Conservation (phyloP, 2,888 invertebrate genomes). For the Apotomis turbidana region DNA sequence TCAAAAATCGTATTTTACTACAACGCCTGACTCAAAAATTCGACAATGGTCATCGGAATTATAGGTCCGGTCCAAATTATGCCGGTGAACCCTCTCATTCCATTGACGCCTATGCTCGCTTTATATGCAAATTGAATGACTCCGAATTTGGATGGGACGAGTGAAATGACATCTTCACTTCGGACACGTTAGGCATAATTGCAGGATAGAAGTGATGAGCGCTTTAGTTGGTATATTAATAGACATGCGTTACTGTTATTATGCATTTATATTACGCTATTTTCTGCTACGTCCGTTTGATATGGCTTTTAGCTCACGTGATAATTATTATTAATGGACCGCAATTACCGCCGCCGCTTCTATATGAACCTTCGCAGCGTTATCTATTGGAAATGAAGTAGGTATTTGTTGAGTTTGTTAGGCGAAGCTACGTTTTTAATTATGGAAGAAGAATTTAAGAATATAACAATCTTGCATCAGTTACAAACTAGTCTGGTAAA, state of each 20-base stretch:
- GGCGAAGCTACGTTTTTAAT: too few relatives aligned
- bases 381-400: slow-evolving; percentile 13
- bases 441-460: too few relatives aligned
- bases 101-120: slow-evolving; percentile 66
- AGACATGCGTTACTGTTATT: slow-evolving; percentile 20
- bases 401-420: not conserved
- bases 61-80: slow-evolving; percentile 36
- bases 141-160: slow-evolving; percentile 63
- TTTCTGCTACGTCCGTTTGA: not conserved
- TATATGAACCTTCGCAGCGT: not conserved
- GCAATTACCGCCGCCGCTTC: slow-evolving; percentile 15
- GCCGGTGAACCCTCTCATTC: slow-evolving; percentile 56
- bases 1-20: not conserved
- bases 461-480: too few relatives aligned
- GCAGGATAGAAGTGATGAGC: slow-evolving; percentile 27
- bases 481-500: too few relatives aligned
- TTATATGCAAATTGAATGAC: slow-evolving; percentile 79
- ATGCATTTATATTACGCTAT: slow-evolving; percentile 5
- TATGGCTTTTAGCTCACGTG: slow-evolving; percentile 13
- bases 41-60: slow-evolving; percentile 43
- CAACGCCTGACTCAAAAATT: slow-evolving; percentile 25
- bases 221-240: slow-evolving; percentile 33
- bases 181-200: slow-evolving; percentile 44
- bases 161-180: slow-evolving; percentile 67
- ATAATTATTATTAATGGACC: slow-evolving; percentile 24